Base-by-base conservation (phyloP, 2,888 invertebrate genomes). In the Oasisia sp. region DNA sequence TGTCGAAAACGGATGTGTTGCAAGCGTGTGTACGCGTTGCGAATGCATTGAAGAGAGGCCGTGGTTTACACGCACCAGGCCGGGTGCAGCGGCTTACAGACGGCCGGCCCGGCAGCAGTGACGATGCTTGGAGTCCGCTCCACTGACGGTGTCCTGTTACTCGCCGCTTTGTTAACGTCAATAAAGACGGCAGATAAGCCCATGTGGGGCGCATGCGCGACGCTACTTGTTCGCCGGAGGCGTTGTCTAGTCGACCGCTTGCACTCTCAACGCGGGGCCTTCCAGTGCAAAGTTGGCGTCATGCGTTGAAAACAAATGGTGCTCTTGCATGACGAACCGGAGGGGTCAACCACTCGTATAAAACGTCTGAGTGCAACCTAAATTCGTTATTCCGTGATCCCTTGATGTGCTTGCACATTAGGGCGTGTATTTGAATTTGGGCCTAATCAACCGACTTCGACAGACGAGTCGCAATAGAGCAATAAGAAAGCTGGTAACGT, bases 161-260 rank as follows among this genome's bases (percentile, higher is more conserved):
- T 74, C 74, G 74, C 27, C 74, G 74, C 74, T 74, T 74, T 74
- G 74, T 74, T 74, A 14, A 74, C 27, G 74, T 74, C 74, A 74
- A 74, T 74, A 74, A n/a, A 74, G 74, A 74, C 74, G 27, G 74
- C 74, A 74, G 74, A 74, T 74, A 74, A 74, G 74, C 74, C 27
- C 74, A 74, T 27, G 74, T 74, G n/a, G 74, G 74, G 74, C 74
- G 74, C 74, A 74, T 74, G 74, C 74, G 74, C 74, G 74, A 74
- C 19, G 74, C 74, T 74, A 74, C 74, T n/a, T 7, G 74, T 27
- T 27, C 74, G 74, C 19, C 74, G 7, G 4, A 74, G 74, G 74
- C 74, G 74, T 27, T 74, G 74, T 74, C 74, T 74, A 74, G 74
- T 27, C 74, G 74, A 50, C 50, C 50, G 50, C 50, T 50, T 50